Conservation (phyloP, 2,888 invertebrate species). For the Philaethria dido region DNA sequence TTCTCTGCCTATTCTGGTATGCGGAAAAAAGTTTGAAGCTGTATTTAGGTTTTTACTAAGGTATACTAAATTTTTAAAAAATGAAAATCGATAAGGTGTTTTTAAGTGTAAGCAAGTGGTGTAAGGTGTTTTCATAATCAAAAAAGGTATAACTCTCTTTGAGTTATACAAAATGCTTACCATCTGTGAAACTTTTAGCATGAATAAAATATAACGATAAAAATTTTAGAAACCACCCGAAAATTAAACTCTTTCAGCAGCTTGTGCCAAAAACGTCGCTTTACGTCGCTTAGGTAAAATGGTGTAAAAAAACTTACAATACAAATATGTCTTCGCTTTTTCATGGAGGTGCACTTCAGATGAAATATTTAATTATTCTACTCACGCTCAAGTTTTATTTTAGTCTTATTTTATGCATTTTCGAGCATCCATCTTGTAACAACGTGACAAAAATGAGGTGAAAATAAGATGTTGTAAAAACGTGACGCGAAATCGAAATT, state of each 20-base stretch:
- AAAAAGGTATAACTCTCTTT: not conserved
- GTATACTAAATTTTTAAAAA: too few relatives aligned
- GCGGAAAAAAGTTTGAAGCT: too few relatives aligned
- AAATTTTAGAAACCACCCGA: conserved; percentile 19
- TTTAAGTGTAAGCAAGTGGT: too few relatives aligned
- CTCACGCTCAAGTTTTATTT: conserved; percentile 27
- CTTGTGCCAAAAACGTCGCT: conserved; percentile 12
- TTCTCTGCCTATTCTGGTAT: too few relatives aligned
- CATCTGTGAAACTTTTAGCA: conserved; percentile 4
- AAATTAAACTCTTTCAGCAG: conserved; percentile 15
- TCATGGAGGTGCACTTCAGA: conserved; percentile 6
- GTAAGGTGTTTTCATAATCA: not conserved
- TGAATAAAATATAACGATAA: conserved; percentile 16
- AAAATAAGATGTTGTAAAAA: conserved; percentile 30
- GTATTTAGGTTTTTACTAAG: too few relatives aligned
- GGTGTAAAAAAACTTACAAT: conserved; percentile 10
- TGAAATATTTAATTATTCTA: conserved; percentile 29
- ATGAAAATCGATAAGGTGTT: too few relatives aligned
- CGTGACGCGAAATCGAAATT: conserved; percentile 30
- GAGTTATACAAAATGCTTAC: not conserved
- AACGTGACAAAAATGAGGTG: conserved; percentile 29
- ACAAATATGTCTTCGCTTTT: conserved; percentile 24
- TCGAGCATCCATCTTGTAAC: conserved; percentile 24
- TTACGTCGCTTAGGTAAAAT: conserved; percentile 18
- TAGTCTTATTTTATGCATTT: conserved; percentile 32